A percentile compares a stretch with the other conserved stretches of the same genome.
phyloP scores from a whole-genome alignment of 2,113 vertebrate species.

The Neolamprologus falcicula region DNA sequence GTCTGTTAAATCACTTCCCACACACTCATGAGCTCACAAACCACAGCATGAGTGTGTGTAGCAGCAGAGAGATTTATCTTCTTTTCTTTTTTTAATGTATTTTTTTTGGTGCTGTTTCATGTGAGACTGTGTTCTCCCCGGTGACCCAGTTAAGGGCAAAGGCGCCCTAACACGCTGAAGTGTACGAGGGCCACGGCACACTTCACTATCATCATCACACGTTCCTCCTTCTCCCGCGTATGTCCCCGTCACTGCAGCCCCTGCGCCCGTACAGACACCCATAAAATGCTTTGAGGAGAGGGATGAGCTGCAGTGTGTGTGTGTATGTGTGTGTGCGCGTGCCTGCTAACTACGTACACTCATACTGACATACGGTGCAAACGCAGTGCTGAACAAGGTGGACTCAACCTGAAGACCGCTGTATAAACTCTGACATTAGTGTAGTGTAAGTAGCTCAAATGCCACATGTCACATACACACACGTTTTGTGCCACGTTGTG shows the following conservation, averaged over 20 bases:
- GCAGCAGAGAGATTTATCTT: constrained; percentile 12
- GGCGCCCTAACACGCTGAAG: constrained; percentile 13
- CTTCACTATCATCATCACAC: neutral
- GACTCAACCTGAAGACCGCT: neutral
- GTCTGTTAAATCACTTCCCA: constrained; percentile 14
- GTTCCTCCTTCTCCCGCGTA: neutral
- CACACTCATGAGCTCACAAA: neutral
- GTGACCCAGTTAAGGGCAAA: constrained; percentile 67
- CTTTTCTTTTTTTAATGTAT: neutral
- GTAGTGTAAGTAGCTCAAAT: neutral
- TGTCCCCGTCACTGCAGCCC: constrained; percentile 49
- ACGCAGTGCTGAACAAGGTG: constrained; percentile 8
- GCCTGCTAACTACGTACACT: constrained; percentile 7
- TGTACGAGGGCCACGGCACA: constrained; percentile 3
- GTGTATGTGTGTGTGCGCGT: neutral
- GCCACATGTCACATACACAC: neutral
- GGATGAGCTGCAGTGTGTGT: constrained; percentile 48
- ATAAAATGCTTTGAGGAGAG: constrained; percentile 57
- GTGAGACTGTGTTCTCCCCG: constrained; percentile 31
- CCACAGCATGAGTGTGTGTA: neutral
- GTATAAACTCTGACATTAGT: neutral
- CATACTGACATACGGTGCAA: constrained; percentile 2
- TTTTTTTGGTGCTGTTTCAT: constrained; percentile 30
- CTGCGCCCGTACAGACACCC: constrained; percentile 49
- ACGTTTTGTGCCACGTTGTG: constrained; percentile 26